A percentile compares a stretch with the other conserved stretches of the same genome.
phyloP scores from a whole-genome alignment of 2,113 vertebrate genomes.

The Neodontobutis hainanensis region DNA sequence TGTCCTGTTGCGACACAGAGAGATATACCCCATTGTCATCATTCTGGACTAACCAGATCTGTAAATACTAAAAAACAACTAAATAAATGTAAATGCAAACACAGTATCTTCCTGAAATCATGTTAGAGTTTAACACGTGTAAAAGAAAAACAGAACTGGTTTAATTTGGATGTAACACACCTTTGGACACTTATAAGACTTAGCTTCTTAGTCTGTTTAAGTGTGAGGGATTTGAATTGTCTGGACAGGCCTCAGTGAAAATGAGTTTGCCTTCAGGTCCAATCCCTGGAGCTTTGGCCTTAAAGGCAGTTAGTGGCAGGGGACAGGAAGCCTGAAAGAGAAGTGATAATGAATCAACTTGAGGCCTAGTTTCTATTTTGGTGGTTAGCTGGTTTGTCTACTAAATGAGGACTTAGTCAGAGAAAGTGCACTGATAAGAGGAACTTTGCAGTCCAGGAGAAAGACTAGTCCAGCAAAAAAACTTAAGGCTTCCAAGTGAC shows the following conservation, averaged over 20 bases:
- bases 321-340: slow-evolving; percentile 53
- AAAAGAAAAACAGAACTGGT: too few species aligned
- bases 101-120: too few species aligned
- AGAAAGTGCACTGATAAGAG: slow-evolving; percentile 34
- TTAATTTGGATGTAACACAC: too few species aligned
- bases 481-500: background rate
- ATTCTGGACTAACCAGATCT: background rate
- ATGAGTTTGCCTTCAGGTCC: slow-evolving; percentile 53
- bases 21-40: background rate
- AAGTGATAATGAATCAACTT: slow-evolving; percentile 71
- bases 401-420: slow-evolving; percentile 58
- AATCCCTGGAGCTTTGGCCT: slow-evolving; percentile 54
- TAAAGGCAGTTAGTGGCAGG: slow-evolving; percentile 38
- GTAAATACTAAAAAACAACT: background rate
- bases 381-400: slow-evolving; percentile 47
- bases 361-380: slow-evolving; percentile 74
- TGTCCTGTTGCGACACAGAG: background rate
- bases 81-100: too few species aligned
- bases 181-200: background rate
- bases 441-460: background rate
- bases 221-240: slow-evolving; percentile 6
- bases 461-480: background rate
- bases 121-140: too few species aligned
- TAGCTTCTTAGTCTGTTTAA: slow-evolving; percentile 1
- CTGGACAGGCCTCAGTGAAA: slow-evolving; percentile 53